Base-by-base conservation (phyloP, 2,113 vertebrate species). In the Pardalotus punctatus region DNA sequence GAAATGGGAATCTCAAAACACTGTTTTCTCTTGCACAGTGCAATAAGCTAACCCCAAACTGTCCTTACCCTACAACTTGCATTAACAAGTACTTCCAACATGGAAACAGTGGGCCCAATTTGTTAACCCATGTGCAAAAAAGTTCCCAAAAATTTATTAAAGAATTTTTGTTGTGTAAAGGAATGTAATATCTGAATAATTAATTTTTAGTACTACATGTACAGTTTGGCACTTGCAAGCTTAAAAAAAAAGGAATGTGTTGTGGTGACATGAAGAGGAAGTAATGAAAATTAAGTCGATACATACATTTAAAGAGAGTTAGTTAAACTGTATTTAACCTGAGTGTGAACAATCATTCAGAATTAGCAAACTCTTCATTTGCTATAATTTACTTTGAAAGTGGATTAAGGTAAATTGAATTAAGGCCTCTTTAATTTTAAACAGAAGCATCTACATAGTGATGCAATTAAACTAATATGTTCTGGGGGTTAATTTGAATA, bases 351-450 rank as follows among this genome's bases (percentile, higher is more conserved):
- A 88, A 86, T 92, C 76, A 87, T 81, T 94, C 81, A 91, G 91
- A 96, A 91, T 94, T 94, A 91, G 65, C 19, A 40, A 94, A 91
- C 43, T 95, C 86, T 96, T 93, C 38, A 72, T 96, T 95, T 96
- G 57, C 81, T 93, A 8, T 96, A 64, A 96, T 96, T 95, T 94
- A 72, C 40, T 95, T 86, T 84, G 53, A 36, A 93, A 86, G 77
- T 95, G 81, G 89, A 91, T 96, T 90, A 96, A 93, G 73, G 77
- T 95, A 95, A 96, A 96, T 89, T 94, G 61, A 97, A 93, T 95
- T 94, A 95, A 87, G 61, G 17, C 51, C 76, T 88, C 77, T 95
- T 60, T 88, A 94, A 84, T 95, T 92, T 72, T 79, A 87, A 84
- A 89, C 71, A 84, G 86, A 93, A 86, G 20, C 81, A 94, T 93